Percentiles rank a stretch among this genome's conserved stretches.
These are phyloP conservation scores for Crax fasciolata DNA, from an alignment of 2,797 vertebrate genomes.

Conservation along the genomic window DNA sequence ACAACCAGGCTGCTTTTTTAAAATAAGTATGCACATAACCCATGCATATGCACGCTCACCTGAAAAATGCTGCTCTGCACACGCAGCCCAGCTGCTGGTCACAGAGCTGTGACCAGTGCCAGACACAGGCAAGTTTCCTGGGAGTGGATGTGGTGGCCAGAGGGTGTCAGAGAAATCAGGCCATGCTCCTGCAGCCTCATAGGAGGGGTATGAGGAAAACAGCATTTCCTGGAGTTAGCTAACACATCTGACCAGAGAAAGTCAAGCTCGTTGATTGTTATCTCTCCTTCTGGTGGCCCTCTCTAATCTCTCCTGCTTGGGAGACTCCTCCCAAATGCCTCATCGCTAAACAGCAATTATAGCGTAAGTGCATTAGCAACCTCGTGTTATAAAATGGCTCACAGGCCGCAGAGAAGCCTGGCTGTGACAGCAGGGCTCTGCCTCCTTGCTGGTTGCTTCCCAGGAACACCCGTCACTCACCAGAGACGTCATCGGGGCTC, in stretches of 20 bases:
- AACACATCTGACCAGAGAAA: conserved; percentile 59
- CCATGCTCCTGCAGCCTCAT: not conserved
- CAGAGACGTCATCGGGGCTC: not conserved
- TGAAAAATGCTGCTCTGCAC: conserved; percentile 14
- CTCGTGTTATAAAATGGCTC: not conserved
- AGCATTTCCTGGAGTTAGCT: conserved; percentile 44
- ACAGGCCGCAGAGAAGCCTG: not conserved
- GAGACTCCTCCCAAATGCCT: conserved; percentile 24
- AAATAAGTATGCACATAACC: not conserved
- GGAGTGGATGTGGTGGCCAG: conserved; percentile 9
- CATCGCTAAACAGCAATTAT: conserved; percentile 64
- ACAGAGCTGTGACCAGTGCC: not conserved
- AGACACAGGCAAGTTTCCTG: not conserved
- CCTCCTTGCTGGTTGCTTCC: not conserved
- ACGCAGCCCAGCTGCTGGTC: conserved; percentile 14
- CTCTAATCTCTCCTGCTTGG: conserved; percentile 31
- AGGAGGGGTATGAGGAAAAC: conserved; percentile 43
- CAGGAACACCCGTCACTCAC: not conserved
- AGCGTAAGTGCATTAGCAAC: not conserved
- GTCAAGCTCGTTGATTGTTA: conserved; percentile 15
- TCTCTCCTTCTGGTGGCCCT: conserved; percentile 43
- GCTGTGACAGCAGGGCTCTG: not conserved
- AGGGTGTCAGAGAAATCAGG: conserved; percentile 9
- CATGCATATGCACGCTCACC: not conserved
- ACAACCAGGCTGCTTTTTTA: not conserved